These are phyloP conservation scores for Morus bassanus DNA, from an alignment of 2,797 vertebrate genomes.

Conservation along the genomic window DNA sequence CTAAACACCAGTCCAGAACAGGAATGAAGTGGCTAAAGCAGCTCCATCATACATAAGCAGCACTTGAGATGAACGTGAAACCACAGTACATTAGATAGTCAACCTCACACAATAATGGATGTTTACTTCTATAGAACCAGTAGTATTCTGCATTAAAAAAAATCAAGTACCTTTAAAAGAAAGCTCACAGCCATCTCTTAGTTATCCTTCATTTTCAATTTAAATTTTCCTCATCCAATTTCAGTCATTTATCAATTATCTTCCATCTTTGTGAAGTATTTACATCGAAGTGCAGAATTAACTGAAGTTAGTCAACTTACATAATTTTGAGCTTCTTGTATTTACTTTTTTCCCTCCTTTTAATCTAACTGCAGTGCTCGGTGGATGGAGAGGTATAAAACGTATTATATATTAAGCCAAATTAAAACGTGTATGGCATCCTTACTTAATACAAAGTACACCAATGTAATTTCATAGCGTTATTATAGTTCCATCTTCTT, in stretches of 20 bases:
- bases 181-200: constrained; percentile 36
- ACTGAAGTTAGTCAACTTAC: background rate
- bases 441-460: background rate
- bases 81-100: background rate
- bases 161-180: constrained; percentile 45
- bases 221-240: background rate
- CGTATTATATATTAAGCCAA: constrained; percentile 19
- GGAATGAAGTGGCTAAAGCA: background rate
- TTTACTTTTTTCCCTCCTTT: constrained; percentile 1
- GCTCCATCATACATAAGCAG: background rate
- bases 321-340: constrained; percentile 7
- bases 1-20: background rate
- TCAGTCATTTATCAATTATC: background rate
- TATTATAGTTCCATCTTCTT: constrained; percentile 96
- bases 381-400: constrained; percentile 59
- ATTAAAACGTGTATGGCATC: constrained; percentile 18
- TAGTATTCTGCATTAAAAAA: constrained; percentile 5
- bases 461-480: constrained; percentile 82
- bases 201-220: constrained; percentile 56
- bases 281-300: constrained; percentile 44
- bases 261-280: constrained; percentile 19
- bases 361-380: constrained; percentile 37
- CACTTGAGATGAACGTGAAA: background rate
- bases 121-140: constrained; percentile 10
- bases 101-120: background rate